These are phyloP conservation scores for Mesodorylaimus sp. DNA, from an alignment of 2,888 invertebrate species.

Conservation along the genomic window DNA sequence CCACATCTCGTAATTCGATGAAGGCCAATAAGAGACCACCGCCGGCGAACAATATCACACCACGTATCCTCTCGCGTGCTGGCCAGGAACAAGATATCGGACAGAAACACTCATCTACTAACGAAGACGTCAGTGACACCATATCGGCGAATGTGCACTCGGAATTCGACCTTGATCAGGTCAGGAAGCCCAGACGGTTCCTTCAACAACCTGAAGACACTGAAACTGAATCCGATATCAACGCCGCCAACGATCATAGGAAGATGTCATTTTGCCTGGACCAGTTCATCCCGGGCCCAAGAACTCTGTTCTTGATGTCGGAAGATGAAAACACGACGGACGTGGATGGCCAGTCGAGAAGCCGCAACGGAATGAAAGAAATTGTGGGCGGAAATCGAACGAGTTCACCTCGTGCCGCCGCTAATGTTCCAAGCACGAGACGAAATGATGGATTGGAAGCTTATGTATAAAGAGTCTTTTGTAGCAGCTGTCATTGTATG, in stretches of 20 bases:
- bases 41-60: background rate
- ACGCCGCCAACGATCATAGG: background rate
- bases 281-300: background rate
- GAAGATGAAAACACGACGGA: background rate
- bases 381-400: no score
- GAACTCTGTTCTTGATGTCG: background rate
- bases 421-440: no score
- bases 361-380: no score
- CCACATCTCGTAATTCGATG: no score
- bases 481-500: no score
- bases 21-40: no score
- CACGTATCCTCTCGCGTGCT: background rate
- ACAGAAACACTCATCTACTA: background rate
- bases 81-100: background rate
- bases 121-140: background rate
- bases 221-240: slow-evolving; percentile 6
- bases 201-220: background rate
- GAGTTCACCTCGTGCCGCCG: no score
- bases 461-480: no score
- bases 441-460: no score
- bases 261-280: background rate
- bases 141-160: background rate
- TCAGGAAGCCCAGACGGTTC: background rate
- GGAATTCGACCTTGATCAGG: background rate
- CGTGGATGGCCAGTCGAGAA: background rate